Percentiles rank a stretch among this genome's conserved stretches.
These are phyloP conservation scores for Antennarius maculatus DNA, from an alignment of 2,797 vertebrate species.

Conservation along the genomic window DNA sequence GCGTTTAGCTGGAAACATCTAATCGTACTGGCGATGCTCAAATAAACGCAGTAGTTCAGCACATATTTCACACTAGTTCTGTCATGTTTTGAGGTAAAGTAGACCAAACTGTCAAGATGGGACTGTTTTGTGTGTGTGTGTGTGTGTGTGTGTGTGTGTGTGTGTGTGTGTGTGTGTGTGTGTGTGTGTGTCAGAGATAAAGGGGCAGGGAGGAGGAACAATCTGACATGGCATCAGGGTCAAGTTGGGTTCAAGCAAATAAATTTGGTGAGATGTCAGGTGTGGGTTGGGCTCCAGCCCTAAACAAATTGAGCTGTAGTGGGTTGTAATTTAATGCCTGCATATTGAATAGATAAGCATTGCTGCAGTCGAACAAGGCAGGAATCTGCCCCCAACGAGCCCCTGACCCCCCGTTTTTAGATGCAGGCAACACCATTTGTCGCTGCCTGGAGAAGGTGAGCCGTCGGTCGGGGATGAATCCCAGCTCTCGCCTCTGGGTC, in stretches of 20 bases:
- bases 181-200: background rate
- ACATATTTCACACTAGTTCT: constrained; percentile 7
- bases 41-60: background rate
- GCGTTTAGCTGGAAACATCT: constrained; percentile 20
- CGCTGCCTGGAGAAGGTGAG: constrained; percentile 13
- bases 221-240: constrained; percentile 34
- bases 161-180: no score
- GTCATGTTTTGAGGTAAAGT: constrained; percentile 16
- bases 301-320: constrained; percentile 18
- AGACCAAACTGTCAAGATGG: constrained; percentile 11
- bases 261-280: constrained; percentile 28
- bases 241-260: constrained; percentile 30
- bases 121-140: background rate
- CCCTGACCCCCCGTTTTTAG: background rate
- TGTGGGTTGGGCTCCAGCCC: constrained; percentile 15
- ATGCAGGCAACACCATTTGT: constrained; percentile 6
- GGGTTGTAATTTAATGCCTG: background rate
- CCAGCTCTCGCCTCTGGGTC: constrained; percentile 39
- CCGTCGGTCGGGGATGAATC: constrained; percentile 31
- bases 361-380: background rate
- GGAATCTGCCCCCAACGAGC: background rate
- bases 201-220: constrained; percentile 11
- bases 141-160: no score
- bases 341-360: background rate
- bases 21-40: constrained; percentile 18